Evolutionary conservation across 2,113 vertebrate species (phyloP), one percentile per base, ranked within the genome.

Genomic region (Prionailurus bengalensis): DNA sequence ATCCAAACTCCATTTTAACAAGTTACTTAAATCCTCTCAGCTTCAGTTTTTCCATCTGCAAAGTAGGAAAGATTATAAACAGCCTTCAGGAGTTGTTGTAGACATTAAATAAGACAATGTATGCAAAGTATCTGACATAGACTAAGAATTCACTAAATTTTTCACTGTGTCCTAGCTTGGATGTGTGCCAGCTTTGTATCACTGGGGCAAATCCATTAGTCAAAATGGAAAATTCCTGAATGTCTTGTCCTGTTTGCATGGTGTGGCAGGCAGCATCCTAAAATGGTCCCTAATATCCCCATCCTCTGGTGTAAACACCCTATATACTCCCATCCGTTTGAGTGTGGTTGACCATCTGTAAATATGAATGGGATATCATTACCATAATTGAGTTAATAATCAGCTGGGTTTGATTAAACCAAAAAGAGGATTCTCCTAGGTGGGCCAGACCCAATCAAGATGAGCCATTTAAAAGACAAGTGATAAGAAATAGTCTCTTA

Each of bases 1-100:
- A 73, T 31, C 3, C 45, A 88, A 95, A 87, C 78, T 91, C 33
- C 33, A 17, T 92, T 97, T 92, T 51, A 94, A 81, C 19, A n/a
- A 85, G 6, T 65, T 82, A 94, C 4, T 53, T 76, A 93, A 74
- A 80, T 66, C 80, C 36, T 94, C 90, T 83, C 73, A 84, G 61
- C 31, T 89, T 93, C 63, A 68, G 31, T 76, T 82, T 83, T 61
- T 79, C 23, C 14, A 63, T 27, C 12, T 89, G 16, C 31, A 90
- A 71, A 93, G n/a, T 58, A 19, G n/a, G 19, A 76, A 94, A 74
- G 1, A 78, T 65, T 79, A 74, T 89, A 70, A 92, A 89, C 23
- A 89, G 25, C n/a, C 31, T 23, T 70, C 25, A 78, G 51, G 25
- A 16, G 6, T 29, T 55, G 48, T 27, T 81, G 27, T 39, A 2